Evolutionary conservation across 2,797 vertebrate species (phyloP), one percentile per base, ranked within the genome.

Genomic region (Hyperoplus lanceolatus): DNA sequence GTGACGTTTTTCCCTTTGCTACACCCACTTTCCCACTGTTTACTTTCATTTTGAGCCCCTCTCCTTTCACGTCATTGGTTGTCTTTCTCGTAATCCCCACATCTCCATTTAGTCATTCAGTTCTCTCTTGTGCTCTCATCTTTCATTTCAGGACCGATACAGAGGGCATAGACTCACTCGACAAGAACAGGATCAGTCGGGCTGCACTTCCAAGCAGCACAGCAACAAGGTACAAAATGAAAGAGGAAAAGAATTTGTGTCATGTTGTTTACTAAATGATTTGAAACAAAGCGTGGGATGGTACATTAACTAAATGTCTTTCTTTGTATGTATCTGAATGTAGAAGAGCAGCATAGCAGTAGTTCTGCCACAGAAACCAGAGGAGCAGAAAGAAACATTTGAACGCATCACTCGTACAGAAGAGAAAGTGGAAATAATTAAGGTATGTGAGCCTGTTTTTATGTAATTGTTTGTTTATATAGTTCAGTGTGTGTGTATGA

Each of bases 391-490:
- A 12, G 79, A 93, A 88, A 81, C 89, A 10, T 91, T 87, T 81
- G 90, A 95, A n/a, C 80, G 93, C 68, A 84, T 94, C 82, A 80
- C 94, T 46, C 94, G 94, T 56, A 91, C 88, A 0, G 95, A 96
- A 0, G 96, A 96, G 0, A 93, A 95, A 0, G 96, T 96, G 58
- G 96, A 97, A 85, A 94, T 98, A 70, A 96, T 97, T 67, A 97
- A 97, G 95, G 97, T 92, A 50, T 43, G 78, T 80, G 15, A 57
- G 41, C 39, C 39, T 60, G 2, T 67, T 64, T 73, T 50, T 12
- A 13, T 54, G 53, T 46, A 14, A 4, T 12, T 15, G 29, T 68
- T 38, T 64, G 51, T 57, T 45, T 49, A 12, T 53, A 9, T 29
- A 16, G n/a, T 41, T 51, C 7, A 21, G 11, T 42, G 2, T 6